These are phyloP conservation scores for Zaprionus lineosus DNA, from an alignment of 2,888 invertebrate genomes.

Conservation along the genomic window DNA sequence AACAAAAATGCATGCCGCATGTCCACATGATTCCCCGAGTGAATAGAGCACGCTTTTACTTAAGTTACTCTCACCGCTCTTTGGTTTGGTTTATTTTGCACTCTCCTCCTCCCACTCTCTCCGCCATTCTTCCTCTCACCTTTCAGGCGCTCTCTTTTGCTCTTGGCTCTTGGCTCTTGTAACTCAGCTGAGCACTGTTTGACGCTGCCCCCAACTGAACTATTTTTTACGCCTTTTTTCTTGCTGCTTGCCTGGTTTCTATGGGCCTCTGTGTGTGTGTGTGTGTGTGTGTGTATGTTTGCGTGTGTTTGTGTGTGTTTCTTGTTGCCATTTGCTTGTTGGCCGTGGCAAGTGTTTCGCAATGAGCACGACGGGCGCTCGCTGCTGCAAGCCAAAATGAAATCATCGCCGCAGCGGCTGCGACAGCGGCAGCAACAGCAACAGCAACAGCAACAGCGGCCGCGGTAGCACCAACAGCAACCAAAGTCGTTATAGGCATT, in stretches of 20 bases:
- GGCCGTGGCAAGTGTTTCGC: slow-evolving; percentile 81
- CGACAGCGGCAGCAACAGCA: no score
- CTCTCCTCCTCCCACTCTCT: slow-evolving; percentile 8
- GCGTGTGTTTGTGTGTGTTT: slow-evolving; percentile 17
- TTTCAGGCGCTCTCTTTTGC: slow-evolving; percentile 30
- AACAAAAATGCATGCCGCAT: slow-evolving; percentile 66
- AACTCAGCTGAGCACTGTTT: slow-evolving; percentile 59
- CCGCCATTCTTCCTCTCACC: slow-evolving; percentile 10
- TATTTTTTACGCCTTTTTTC: slow-evolving; percentile 66
- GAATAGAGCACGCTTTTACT: slow-evolving; percentile 33
- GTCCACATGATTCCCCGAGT: slow-evolving; percentile 28
- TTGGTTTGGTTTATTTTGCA: no score
- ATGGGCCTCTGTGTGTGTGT: slow-evolving; percentile 6
- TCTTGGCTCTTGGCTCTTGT: slow-evolving; percentile 63
- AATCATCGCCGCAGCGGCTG: slow-evolving; percentile 61
- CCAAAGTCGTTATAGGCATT: background rate
- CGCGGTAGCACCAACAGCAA: no score
- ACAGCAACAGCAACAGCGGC: no score
- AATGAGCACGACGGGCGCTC: slow-evolving; percentile 67
- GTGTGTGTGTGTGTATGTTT: slow-evolving; percentile 17
- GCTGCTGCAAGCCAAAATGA: slow-evolving; percentile 70
- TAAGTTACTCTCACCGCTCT: slow-evolving; percentile 28
- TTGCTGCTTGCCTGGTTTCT: slow-evolving; percentile 67
- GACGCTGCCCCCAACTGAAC: slow-evolving; percentile 63
- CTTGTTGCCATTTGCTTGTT: slow-evolving; percentile 62